A percentile compares a stretch with the other conserved stretches of the same genome.
These are phyloP conservation scores for Astreopora myriophthalma DNA, from an alignment of 64 coral and sea anemone genomes.

Conservation along the genomic window DNA sequence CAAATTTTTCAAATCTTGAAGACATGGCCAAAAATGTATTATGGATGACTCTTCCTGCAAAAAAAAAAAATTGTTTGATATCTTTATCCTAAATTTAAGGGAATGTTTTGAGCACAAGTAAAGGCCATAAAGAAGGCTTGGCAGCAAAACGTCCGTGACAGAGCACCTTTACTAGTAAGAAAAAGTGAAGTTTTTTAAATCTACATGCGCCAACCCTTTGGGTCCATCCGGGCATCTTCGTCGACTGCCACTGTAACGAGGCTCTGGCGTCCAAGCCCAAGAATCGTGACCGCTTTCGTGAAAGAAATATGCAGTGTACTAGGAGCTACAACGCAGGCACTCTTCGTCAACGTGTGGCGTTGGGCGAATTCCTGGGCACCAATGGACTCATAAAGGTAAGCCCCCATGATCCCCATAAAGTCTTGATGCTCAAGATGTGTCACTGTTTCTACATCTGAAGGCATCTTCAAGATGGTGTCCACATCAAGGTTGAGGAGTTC, in stretches of 20 bases:
- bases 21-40: too few species aligned
- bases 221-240: slow-evolving; percentile 14
- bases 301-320: slow-evolving; percentile 72
- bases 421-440: neutral
- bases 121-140: too few species aligned
- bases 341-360: slow-evolving; percentile 48
- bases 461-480: slow-evolving; percentile 59
- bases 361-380: slow-evolving; percentile 15
- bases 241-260: slow-evolving; percentile 56
- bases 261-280: slow-evolving; percentile 12
- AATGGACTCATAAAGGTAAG: slow-evolving; percentile 42
- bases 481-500: slow-evolving; percentile 74
- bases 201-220: neutral
- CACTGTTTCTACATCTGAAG: slow-evolving; percentile 22
- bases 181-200: neutral
- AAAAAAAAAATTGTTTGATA: too few species aligned
- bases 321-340: slow-evolving; percentile 53
- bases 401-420: slow-evolving; percentile 21
- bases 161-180: neutral
- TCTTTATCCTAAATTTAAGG: too few species aligned
- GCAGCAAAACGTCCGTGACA: too few species aligned
- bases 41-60: too few species aligned
- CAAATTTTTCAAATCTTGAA: too few species aligned
- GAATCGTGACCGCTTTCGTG: slow-evolving; percentile 27
- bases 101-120: too few species aligned